Base-by-base conservation (phyloP, 2,113 vertebrate species). In the Ginglymostoma cirratum region DNA sequence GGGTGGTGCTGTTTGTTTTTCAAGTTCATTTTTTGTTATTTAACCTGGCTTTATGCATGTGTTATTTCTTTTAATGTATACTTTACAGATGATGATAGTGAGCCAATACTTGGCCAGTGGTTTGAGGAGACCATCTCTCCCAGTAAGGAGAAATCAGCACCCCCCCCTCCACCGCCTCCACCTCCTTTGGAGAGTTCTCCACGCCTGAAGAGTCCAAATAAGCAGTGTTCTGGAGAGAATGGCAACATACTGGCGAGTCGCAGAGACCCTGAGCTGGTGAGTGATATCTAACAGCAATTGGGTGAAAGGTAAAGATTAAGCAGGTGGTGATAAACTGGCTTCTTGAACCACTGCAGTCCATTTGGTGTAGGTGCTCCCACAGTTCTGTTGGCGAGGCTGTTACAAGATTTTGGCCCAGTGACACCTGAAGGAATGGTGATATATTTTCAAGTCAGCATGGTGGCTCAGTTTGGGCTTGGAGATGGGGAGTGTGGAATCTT, bases 111-210 rank as follows among this genome's bases (percentile, higher is more conserved):
- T 72, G 99, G 99, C n/a, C 98, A 99, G 0, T 99, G 99, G 99
- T 99, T 99, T 97, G 99, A 99, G 96, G 99, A 99, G 97, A 99
- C 99, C 78, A 99, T 99, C 97, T 99, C 99, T 65, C 99, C 99
- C 30, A 98, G 98, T 97, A 99, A 99, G 96, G 99, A 99, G 97
- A 99, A 99, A 96, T 98, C 98, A 96, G 99, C 98, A 0, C 99
- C 99, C 0, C 99, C 99, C 0, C 99, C 99, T 0, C 99, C 99
- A 0, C 99, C 99, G 0, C 99, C 99, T 0, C 99, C 99, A 0
- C 99, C 99, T 0, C 99, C 99, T 0, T 95, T 99, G 96, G 99
- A 99, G 97, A 99, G 98, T 21, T 99, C 99, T 0, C 99, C 99
- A 0, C 97, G 99, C 93, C 98, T 99, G 70, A 99, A 99, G 96